Conservation (phyloP, 2,888 invertebrate genomes). For the Drosophila gaucha region DNA sequence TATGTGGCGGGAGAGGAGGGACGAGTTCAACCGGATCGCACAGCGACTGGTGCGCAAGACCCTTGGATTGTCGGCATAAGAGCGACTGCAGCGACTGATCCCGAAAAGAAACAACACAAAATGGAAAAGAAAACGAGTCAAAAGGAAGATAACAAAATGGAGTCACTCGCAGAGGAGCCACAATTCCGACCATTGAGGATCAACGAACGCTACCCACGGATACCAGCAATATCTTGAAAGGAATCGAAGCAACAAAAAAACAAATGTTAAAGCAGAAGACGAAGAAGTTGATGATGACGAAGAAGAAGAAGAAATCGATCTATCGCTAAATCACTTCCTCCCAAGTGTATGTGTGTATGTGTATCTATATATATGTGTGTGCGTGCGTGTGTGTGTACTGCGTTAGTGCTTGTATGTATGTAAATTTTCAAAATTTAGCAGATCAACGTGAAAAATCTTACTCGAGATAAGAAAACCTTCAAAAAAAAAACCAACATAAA, state of each 20-base stretch:
- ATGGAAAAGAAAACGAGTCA: neutral
- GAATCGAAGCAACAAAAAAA: too few relatives aligned
- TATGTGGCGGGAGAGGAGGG: conserved; percentile 98
- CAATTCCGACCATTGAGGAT: too few relatives aligned
- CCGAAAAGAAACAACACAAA: neutral
- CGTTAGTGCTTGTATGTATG: neutral
- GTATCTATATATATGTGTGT: neutral
- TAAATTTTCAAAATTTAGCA: conserved; percentile 22
- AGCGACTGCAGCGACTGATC: conserved; percentile 17
- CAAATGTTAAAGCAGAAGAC: neutral
- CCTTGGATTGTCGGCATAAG: conserved; percentile 87
- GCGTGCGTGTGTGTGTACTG: conserved; percentile 2
- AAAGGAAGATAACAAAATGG: neutral
- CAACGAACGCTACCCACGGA: too few relatives aligned
- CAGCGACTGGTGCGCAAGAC: conserved; percentile 96
- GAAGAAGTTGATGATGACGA: neutral
- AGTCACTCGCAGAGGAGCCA: too few relatives aligned
- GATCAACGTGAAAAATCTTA: conserved; percentile 1
- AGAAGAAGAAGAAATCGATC: neutral
- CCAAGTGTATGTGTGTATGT: neutral
- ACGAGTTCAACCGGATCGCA: conserved; percentile 96
- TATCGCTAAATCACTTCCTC: neutral
- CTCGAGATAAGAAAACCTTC: neutral
- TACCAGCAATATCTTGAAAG: neutral
- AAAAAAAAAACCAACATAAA: neutral